These are phyloP conservation scores for Aurelia aurita DNA, from an alignment of 30 jellyfish, hydroid and myxozoan genomes.

Conservation along the genomic window DNA sequence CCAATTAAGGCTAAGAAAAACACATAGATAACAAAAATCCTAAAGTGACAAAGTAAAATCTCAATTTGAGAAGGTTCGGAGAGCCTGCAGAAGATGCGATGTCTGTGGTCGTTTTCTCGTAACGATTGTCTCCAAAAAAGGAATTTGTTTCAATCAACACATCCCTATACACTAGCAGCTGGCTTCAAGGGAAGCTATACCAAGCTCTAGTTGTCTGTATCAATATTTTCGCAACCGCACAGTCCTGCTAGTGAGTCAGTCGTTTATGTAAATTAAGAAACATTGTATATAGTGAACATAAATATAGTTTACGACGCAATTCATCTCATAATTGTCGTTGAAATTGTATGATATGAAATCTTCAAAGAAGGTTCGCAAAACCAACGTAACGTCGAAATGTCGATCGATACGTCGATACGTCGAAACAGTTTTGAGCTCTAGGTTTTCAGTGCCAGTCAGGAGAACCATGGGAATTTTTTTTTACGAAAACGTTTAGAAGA, in stretches of 20 bases:
- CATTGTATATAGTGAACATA: conserved; percentile 60
- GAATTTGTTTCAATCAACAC: too few species aligned
- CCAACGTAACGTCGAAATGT: conserved; percentile 4
- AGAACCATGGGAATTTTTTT: too few species aligned
- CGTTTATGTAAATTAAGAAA: conserved; percentile 40
- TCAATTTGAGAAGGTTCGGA: too few species aligned
- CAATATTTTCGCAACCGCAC: conserved; percentile 6
- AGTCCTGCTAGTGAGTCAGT: conserved; percentile 74
- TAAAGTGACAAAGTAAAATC: too few species aligned
- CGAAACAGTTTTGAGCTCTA: background rate
- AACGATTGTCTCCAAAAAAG: too few species aligned
- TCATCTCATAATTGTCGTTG: conserved; percentile 60
- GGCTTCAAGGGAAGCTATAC: too few species aligned
- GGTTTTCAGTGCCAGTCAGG: background rate
- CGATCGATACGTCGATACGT: conserved; percentile 2
- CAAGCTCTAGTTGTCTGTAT: background rate
- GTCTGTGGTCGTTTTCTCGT: too few species aligned
- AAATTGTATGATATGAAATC: conserved; percentile 53
- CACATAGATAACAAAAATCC: too few species aligned
- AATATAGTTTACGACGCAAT: conserved; percentile 65
- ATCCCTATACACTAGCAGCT: too few species aligned
- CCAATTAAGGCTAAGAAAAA: too few species aligned
- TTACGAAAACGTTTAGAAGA: too few species aligned
- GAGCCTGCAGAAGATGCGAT: too few species aligned
- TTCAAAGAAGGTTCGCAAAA: conserved; percentile 63